Base-by-base conservation (phyloP, 2,888 invertebrate genomes). In the Allophyes oxyacanthae region DNA sequence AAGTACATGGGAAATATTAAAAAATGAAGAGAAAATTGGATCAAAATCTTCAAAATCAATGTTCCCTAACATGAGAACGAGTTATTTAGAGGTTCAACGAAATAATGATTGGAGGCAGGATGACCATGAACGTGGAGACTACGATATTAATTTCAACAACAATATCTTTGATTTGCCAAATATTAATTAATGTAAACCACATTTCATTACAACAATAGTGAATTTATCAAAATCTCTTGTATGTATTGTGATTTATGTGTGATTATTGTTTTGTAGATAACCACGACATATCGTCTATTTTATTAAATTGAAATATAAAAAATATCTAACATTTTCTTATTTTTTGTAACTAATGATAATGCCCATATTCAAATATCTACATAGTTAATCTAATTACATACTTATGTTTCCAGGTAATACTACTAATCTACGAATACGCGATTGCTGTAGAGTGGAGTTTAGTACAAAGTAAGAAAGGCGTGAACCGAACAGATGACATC, bases 341-440 rank as follows among this genome's bases (percentile, higher is more conserved):
- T 20, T 20, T 20, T 3, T 2, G 20, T 20, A 20, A 20, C 20
- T 20, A 20, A 20, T 20, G n/a, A 20, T 20, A 20, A 20, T n/a
- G 4, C 20, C 20, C 4, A 20, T 20, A 3, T 20, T 2, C 2
- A 3, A 20, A 20, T 20, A 20, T 20, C 2, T n/a, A 36, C 0
- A 20, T 11, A 48, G n/a, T n/a, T 40, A 14, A 8, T 40, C 15
- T 10, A 33, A 32, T 48, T 46, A 15, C 11, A 6, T 54, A 13
- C 40, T 53, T 59, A 49, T 64, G 78, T 75, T 92, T 93, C 51
- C 92, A 94, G 93, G 87, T 90, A 86, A 90, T 93, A 88, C 87
- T 94, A 86, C 90, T 94, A 70, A 92, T 93, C 88, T 94, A 91
- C 85, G 94, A 94, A 82, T 91, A 93, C 78, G 83, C 88, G 78